These are phyloP conservation scores for Gymnothorax javanicus DNA, from an alignment of 2,797 vertebrate species.

Conservation along the genomic window DNA sequence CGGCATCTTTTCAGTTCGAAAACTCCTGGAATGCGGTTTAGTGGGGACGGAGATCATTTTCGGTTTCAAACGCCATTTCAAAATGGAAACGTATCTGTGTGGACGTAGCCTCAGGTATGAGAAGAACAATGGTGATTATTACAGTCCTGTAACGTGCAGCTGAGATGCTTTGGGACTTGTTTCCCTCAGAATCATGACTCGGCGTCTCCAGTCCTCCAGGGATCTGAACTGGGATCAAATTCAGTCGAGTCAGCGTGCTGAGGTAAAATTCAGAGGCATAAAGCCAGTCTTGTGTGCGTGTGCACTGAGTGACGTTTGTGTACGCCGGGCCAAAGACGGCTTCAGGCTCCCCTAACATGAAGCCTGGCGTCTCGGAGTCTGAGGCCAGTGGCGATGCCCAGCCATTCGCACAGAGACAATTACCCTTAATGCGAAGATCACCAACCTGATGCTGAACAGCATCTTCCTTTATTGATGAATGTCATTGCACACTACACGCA, in stretches of 20 bases:
- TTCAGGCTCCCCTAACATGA: not conserved
- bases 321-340: not conserved
- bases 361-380: not conserved
- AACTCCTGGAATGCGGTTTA: too few species aligned
- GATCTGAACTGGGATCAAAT: slow-evolving; percentile 46
- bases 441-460: not conserved
- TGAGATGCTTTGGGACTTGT: slow-evolving; percentile 32
- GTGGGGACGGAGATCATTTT: too few species aligned
- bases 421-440: not conserved
- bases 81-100: too few species aligned
- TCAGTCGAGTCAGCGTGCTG: slow-evolving; percentile 49
- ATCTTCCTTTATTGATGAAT: not conserved
- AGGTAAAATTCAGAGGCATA: slow-evolving; percentile 36
- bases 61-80: too few species aligned
- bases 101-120: too few species aligned
- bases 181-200: slow-evolving; percentile 54
- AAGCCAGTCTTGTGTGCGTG: slow-evolving; percentile 28
- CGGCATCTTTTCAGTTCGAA: too few species aligned
- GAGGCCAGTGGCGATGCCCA: not conserved
- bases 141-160: not conserved
- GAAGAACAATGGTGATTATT: not conserved
- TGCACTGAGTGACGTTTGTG: not conserved
- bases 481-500: not conserved
- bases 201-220: slow-evolving; percentile 50
- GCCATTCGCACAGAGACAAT: not conserved